Evolutionary conservation across 2,888 invertebrate genomes (phyloP), one percentile per base, ranked within the genome.

Genomic region (Calliopum simillimum): DNA sequence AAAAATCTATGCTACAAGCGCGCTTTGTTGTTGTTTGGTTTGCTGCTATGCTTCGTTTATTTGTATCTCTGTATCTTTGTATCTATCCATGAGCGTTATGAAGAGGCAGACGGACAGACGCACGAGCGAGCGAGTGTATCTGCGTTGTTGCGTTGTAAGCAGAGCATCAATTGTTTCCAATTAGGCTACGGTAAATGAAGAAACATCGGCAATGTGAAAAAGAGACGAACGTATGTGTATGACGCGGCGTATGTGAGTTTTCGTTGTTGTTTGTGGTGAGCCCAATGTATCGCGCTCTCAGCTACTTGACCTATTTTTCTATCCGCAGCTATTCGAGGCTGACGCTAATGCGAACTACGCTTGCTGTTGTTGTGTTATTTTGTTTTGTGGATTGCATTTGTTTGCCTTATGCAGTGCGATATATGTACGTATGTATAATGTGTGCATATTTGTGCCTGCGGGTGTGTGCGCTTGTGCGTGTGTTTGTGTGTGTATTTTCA

Each of bases 241-340:
- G 33, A 33, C 33, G 33, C 33, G 33, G 33, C 33, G 33, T 33
- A 33, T 33, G 33, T 33, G 33, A 33, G 8, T 33, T 33, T 33
- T 33, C 8, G 33, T 6, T 33, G 33, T 33, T 33, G 4, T n/a
- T n/a, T n/a, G n/a, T n/a, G n/a, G n/a, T n/a, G n/a, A n/a, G 5
- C 4, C n/a, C 41, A 43, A n/a, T 25, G 19, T 66, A 66, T 19
- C 73, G 74, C 75, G 65, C 73, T 79, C 75, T 79, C 79, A 73
- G 49, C 77, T 77, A 75, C 68, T 81, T 81, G 81, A 81, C 80
- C 80, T 79, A 80, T 79, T 80, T 81, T 81, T 75, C 80, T 33
- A 33, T 33, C 41, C 59, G 59, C 5, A 19, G 41, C 33, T 51
- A 41, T 64, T 64, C 64, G 64, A 69, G 71, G 67, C 67, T 67